Evolutionary conservation across 2,888 invertebrate species (phyloP), one percentile per base, ranked within the genome.

Genomic region (Neocrepidodera transversa): DNA sequence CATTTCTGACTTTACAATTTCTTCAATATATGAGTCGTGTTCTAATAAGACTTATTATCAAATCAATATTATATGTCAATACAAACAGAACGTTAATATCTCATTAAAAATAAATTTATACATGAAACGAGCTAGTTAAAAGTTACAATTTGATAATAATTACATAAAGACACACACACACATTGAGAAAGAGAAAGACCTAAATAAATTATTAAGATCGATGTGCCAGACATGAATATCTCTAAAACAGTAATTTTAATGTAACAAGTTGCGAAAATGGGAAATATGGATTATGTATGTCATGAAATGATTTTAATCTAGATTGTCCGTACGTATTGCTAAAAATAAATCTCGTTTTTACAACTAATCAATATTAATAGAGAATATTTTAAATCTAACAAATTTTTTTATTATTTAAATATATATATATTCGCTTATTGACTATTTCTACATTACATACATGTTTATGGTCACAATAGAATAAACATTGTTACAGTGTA

Each of bases 101-200:
- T n/a, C 20, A 40, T 40, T 8, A 40, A 40, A 40, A 40, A 40
- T 40, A n/a, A 18, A 40, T 20, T 20, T 40, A 18, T 40, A 40
- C 40, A 40, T 40, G 40, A 54, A 45, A 54, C 20, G 45, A 45
- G 43, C 45, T 43, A 35, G 13, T 36, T 43, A 54, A 45, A 47
- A 54, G 26, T 48, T 35, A 32, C 48, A 48, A 48, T 48, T 48
- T 52, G 16, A 13, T 28, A 52, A 28, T 52, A 52, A 52, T 52
- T 52, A 52, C 40, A 52, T 52, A 42, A 52, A 52, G 17, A 52
- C 42, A 52, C 51, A 52, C 30, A 42, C 45, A 20, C n/a, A n/a
- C n/a, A n/a, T n/a, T n/a, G n/a, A n/a, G n/a, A n/a, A n/a, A n/a
- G n/a, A n/a, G n/a, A n/a, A n/a, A n/a, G n/a, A 20, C 7, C 13